Evolutionary conservation across 2,888 invertebrate species (phyloP), one percentile per base, ranked within the genome.

Genomic region (Tetragnatha montana): DNA sequence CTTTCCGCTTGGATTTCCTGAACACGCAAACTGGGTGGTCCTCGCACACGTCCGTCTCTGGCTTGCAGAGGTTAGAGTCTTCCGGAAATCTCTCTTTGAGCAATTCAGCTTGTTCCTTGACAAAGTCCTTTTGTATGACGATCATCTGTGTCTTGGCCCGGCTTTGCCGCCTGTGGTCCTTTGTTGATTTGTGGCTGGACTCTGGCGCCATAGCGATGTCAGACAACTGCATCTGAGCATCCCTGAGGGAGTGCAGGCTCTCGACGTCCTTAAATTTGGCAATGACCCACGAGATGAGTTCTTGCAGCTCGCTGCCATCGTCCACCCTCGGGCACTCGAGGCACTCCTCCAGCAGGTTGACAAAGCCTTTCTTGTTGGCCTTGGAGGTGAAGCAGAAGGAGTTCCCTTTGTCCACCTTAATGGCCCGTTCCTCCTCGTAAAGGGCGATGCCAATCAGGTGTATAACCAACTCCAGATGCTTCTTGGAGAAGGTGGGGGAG

Each of bases 141-240:
- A 96, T 95, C 97, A 99, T 99, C 93, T 98, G 97, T 0, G 97
- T 97, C 96, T 99, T 96, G 68, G 99, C 95, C 92, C 96, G 96
- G 0, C 96, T 96, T 81, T 97, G 95, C 92, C 96, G 95, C 81
- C 95, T 95, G 93, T 97, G 97, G 92, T 97, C 97, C n/a, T 94
- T 94, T 91, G 95, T 94, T 88, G 93, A 74, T 84, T 85, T 83
- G 76, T 79, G 84, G 60, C 71, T 79, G n/a, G 80, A 21, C 47
- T 79, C 79, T n/a, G 82, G 21, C 21, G 83, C 74, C 22, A 76
- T 60, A 47, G 82, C 47, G 10, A 50, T 78, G 86, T 89, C 91
- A 60, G 81, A 60, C n/a, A 73, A 83, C n/a, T 83, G 73, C 60
- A 84, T 74, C 35, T 87, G 78, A 8, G 85, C 85, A 0, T 87